Conservation (phyloP, 2,888 invertebrate species). For the Oegoconia quadripuncta region DNA sequence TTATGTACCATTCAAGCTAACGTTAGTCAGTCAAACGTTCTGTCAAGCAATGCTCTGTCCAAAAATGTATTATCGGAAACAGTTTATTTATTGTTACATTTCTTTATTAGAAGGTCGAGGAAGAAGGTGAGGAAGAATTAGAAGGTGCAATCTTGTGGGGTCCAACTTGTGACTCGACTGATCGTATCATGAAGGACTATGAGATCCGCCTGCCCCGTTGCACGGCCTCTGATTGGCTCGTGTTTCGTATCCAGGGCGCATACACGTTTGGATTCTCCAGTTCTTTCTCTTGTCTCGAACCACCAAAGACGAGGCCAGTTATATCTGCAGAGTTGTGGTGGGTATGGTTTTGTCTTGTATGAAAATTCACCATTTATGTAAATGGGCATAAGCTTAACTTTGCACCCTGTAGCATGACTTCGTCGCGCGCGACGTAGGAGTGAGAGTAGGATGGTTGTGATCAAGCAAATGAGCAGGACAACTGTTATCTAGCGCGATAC, state of each 20-base stretch:
- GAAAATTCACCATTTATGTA: too few relatives aligned
- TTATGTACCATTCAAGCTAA: too few relatives aligned
- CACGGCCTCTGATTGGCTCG: slow-evolving; percentile 33
- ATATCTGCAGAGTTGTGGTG: slow-evolving; percentile 35
- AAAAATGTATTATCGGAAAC: too few relatives aligned
- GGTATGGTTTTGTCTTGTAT: too few relatives aligned
- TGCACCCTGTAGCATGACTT: too few relatives aligned
- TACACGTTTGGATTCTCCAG: slow-evolving; percentile 30
- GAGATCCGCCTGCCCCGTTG: slow-evolving; percentile 28
- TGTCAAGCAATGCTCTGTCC: too few relatives aligned
- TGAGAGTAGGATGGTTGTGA: too few relatives aligned
- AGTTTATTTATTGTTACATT: background rate
- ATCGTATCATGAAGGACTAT: slow-evolving; percentile 31
- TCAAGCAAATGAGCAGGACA: too few relatives aligned
- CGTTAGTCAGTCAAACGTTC: too few relatives aligned
- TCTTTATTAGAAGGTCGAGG: slow-evolving; percentile 13
- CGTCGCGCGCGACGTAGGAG: too few relatives aligned
- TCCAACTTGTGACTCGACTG: slow-evolving; percentile 35
- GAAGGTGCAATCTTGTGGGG: slow-evolving; percentile 38
- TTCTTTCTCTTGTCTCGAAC: slow-evolving; percentile 30
- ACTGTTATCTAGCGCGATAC: too few relatives aligned
- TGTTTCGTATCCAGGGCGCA: slow-evolving; percentile 32
- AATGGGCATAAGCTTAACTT: too few relatives aligned
- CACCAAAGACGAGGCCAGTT: slow-evolving; percentile 31
- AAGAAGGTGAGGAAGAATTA: slow-evolving; percentile 14